Percentiles rank a stretch among this genome's conserved stretches.
phyloP scores from a whole-genome alignment of 2,113 vertebrate genomes.

The Monopterus albus region DNA sequence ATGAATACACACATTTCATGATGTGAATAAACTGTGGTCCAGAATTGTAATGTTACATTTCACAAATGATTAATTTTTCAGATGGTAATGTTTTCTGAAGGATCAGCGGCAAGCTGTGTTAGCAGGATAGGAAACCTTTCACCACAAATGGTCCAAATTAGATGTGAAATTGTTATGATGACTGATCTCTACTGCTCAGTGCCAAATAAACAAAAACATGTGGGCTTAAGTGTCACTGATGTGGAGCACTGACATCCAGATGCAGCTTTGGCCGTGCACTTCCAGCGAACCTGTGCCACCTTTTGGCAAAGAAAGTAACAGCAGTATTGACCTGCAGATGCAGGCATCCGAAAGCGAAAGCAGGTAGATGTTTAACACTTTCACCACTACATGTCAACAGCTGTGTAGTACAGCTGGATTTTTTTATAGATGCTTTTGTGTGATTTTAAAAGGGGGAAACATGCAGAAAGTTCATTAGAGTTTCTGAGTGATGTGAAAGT shows the following conservation, averaged over 20 bases:
- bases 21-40: slow-evolving; percentile 3
- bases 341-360: neutral
- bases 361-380: neutral
- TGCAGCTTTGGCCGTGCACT: neutral
- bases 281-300: slow-evolving; percentile 38
- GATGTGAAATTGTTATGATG: neutral
- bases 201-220: slow-evolving; percentile 1
- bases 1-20: neutral
- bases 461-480: no score
- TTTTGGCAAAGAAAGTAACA: slow-evolving; percentile 11
- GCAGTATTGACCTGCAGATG: neutral
- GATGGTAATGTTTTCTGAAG: neutral
- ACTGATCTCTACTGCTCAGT: neutral
- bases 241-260: neutral
- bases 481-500: no score
- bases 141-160: neutral
- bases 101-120: slow-evolving; percentile 12
- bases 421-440: neutral
- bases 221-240: neutral
- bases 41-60: slow-evolving; percentile 13
- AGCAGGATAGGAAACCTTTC: neutral
- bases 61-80: slow-evolving; percentile 18
- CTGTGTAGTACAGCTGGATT: neutral
- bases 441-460: no score
- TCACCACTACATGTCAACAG: neutral